Evolutionary conservation across 1,140 invertebrate species (phyloP).

Genomic region (Megalopta genalis): DNA sequence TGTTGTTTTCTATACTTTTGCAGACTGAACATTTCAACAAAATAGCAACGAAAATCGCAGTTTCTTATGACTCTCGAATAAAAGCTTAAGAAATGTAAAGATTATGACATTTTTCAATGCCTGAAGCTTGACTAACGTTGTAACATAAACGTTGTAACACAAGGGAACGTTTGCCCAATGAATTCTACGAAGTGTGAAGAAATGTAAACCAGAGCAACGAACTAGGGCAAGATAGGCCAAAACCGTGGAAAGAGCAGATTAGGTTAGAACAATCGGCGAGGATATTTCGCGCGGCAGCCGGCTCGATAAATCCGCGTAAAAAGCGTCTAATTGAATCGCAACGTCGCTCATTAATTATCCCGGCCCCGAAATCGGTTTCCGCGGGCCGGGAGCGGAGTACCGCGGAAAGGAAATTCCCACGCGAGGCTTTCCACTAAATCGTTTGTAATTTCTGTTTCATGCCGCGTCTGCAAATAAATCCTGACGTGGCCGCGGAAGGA

Average conservation of each 20-base stretch:
- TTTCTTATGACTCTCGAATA: no score
- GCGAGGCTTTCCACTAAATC: background rate
- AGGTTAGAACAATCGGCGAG: background rate
- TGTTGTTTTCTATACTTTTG: no score
- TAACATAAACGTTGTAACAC: no score
- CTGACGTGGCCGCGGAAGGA: slow-evolving; percentile 25
- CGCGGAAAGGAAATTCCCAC: background rate
- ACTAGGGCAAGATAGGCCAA: no score
- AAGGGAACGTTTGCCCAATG: no score
- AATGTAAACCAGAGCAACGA: background rate
- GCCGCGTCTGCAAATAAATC: slow-evolving; percentile 30
- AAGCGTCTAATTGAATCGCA: background rate
- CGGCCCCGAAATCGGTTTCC: background rate
- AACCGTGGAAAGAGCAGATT: no score
- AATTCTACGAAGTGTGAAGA: background rate
- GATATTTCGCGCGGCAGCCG: background rate
- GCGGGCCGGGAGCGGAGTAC: background rate
- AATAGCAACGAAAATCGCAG: no score
- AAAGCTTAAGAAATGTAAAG: no score
- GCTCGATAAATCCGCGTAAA: background rate
- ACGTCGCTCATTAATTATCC: slow-evolving; percentile 2
- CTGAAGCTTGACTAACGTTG: no score
- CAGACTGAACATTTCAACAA: no score
- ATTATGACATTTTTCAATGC: no score
- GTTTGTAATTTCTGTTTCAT: slow-evolving; percentile 31